Conservation (phyloP, 2,888 invertebrate genomes). For the Tenthredo scrophulariae region DNA sequence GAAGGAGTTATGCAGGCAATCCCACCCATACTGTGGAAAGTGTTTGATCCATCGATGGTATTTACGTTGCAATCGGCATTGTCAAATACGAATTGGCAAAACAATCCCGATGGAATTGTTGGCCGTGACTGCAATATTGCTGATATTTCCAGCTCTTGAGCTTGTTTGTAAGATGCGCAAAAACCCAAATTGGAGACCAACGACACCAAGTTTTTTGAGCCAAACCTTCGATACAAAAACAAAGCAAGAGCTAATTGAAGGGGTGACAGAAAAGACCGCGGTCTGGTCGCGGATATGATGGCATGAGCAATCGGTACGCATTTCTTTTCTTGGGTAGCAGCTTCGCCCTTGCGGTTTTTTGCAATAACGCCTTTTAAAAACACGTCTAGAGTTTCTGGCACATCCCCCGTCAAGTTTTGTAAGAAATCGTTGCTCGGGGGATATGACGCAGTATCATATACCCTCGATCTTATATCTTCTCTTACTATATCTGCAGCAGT, state of each 20-base stretch:
- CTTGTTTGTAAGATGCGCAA: slow-evolving; percentile 38
- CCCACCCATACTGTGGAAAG: slow-evolving; percentile 48
- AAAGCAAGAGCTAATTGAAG: slow-evolving; percentile 24
- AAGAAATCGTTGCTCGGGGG: not conserved
- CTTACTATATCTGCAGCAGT: slow-evolving; percentile 34
- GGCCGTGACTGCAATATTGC: slow-evolving; percentile 35
- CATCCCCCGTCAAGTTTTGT: not conserved
- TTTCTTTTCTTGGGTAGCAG: not conserved
- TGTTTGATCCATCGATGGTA: slow-evolving; percentile 43
- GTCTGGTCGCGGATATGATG: slow-evolving; percentile 1
- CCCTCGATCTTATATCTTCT: slow-evolving; percentile 31
- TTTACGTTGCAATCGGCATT: slow-evolving; percentile 46
- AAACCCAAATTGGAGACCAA: slow-evolving; percentile 20
- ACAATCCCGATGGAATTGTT: not conserved
- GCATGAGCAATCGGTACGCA: slow-evolving; percentile 15
- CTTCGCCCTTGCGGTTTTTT: slow-evolving; percentile 21
- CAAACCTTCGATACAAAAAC: slow-evolving; percentile 44
- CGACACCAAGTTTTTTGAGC: slow-evolving; percentile 16
- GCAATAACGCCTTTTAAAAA: slow-evolving; percentile 42
- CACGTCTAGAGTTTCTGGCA: slow-evolving; percentile 6
- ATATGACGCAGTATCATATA: slow-evolving; percentile 38
- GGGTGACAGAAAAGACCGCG: slow-evolving; percentile 47
- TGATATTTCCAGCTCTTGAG: slow-evolving; percentile 15
- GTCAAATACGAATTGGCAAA: slow-evolving; percentile 48
- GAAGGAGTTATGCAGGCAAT: slow-evolving; percentile 46